Evolutionary conservation across 1,140 invertebrate species (phyloP), one percentile per base, ranked within the genome.

Genomic region (Sminthurides bifidus): DNA sequence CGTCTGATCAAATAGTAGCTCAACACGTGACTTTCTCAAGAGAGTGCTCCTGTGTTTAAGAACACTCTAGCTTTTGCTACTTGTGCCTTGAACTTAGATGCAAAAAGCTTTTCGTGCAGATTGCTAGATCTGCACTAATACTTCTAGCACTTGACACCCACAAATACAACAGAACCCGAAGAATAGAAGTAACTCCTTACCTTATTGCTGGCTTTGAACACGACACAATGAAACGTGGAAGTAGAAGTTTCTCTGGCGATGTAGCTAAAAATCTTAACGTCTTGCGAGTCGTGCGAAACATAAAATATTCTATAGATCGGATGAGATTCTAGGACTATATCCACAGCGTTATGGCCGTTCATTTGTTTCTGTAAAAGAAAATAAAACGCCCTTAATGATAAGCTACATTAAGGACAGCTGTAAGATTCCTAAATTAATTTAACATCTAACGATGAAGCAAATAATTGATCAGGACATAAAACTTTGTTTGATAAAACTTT

Each of bases 301-400:
- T 98, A 98, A 75, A 98, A 98, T 78, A 98, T 95, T 74, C 94
- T 83, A 75, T 96, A 96, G 69, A 97, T 94, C 54, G 92, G 92
- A 77, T 97, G 92, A 63, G 90, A 83, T 79, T 94, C 85, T 61
- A 96, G 78, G 66, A 79, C 75, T 64, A 80, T 74, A 73, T 77
- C 83, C 24, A 27, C 23, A 23, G 35, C 30, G 30, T 56, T 50
- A 35, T 27, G n/a, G n/a, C n/a, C 26, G 35, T 51, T 12, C 40
- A n/a, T n/a, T n/a, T 55, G 29, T 30, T 24, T 8, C 23, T 24
- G 46, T 27, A 49, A 30, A 30, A 29, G 10, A 27, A n/a, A 52
- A 5, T 38, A 52, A 15, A 12, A 37, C n/a, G n/a, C n/a, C n/a
- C n/a, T n/a, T n/a, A n/a, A n/a, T n/a, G n/a, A n/a, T n/a, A n/a